Base-by-base conservation (phyloP, 2,113 vertebrate species). In the Peromyscus polionotus region DNA sequence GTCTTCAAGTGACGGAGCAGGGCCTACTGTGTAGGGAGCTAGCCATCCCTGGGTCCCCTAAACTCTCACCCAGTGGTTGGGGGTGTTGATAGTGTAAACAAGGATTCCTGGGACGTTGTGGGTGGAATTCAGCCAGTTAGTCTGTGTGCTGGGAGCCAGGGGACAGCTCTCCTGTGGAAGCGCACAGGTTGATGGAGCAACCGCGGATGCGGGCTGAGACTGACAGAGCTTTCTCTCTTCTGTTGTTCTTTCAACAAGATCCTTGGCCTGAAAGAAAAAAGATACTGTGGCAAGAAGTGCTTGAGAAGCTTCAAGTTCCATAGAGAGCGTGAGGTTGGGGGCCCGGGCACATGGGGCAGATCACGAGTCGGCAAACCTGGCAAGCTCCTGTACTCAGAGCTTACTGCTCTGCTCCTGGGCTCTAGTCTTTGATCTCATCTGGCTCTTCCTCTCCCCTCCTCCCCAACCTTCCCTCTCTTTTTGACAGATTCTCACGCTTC, bases 21-120 rank as follows among this genome's bases (percentile, higher is more conserved):
- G 75, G 16, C 61, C 63, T 94, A 68, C 93, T 39, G 59, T 79
- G 91, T 93, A 84, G 93, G 92, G 63, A 95, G 90, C 76, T 79
- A 10, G 67, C 8, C 0, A 1, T 28, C 42, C 33, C 1, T 20
- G 12, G 84, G 65, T 5, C 24, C 45, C 80, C 11, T 4, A 26
- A 65, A n/a, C 83, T 97, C 96, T 89, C 24, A 24, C 39, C 45
- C 95, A 28, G 0, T 2, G 33, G 24, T 73, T 73, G 36, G 67
- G 51, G 42, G 17, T 42, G 51, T 31, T 22, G 10, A 0, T 1
- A 19, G 28, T 4, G 36, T n/a, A 3, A 1, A 22, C 67, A 0
- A 4, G 54, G 26, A 61, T 28, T 68, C 48, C 9, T 73, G 80
- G 51, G 14, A 16, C 13, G 2, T 42, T 42, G 8, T 11, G 2